These are phyloP conservation scores for Molossus alvarezi DNA, from an alignment of 2,797 vertebrate genomes.

Conservation along the genomic window DNA sequence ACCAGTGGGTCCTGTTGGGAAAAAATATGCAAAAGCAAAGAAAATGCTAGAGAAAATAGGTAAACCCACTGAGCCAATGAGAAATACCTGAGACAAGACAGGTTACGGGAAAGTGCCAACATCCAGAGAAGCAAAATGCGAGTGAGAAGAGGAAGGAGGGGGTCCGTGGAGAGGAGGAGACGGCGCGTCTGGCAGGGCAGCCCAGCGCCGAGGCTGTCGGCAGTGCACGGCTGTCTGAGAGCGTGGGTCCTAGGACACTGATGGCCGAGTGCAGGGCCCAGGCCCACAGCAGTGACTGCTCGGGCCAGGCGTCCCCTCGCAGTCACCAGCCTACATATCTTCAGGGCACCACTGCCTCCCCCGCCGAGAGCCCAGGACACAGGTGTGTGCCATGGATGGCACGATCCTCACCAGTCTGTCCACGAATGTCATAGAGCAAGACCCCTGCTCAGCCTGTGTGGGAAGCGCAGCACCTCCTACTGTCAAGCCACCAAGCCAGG, in stretches of 20 bases:
- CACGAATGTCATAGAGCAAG: fast-evolving
- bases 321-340: too few species aligned
- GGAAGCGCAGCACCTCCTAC: background rate
- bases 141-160: background rate
- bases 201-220: too few species aligned
- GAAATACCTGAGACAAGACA: background rate
- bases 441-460: background rate
- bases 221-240: background rate
- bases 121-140: background rate
- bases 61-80: background rate
- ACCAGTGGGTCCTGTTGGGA: background rate
- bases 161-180: too few species aligned
- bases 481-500: background rate
- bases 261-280: too few species aligned
- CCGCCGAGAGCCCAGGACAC: background rate
- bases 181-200: too few species aligned
- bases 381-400: too few species aligned
- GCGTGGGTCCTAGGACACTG: background rate
- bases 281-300: too few species aligned
- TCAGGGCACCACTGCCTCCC: background rate
- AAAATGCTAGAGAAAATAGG: background rate
- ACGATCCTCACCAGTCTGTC: background rate
- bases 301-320: background rate
- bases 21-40: background rate
- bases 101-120: background rate